Conservation (phyloP, 2,797 vertebrate species). For the Rallus crepitans region DNA sequence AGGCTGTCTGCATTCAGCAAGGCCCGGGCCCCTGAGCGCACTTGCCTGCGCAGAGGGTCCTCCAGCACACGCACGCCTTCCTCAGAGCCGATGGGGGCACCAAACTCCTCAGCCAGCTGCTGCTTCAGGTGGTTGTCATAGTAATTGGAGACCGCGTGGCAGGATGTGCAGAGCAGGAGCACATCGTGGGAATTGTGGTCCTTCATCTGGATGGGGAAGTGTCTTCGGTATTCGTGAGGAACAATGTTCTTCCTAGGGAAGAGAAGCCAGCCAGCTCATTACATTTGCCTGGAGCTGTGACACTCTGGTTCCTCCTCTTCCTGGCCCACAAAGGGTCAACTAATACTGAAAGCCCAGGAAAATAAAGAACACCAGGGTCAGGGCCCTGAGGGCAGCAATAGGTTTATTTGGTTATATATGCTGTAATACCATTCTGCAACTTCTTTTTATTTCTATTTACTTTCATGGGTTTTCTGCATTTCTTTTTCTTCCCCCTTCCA, state of each 20-base stretch:
- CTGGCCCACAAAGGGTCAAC: background rate
- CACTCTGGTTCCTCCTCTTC: background rate
- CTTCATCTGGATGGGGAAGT: conserved; percentile 97
- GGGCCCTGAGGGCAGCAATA: background rate
- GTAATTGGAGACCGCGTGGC: conserved; percentile 93
- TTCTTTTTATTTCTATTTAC: background rate
- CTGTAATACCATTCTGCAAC: background rate
- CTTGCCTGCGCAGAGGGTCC: conserved; percentile 88
- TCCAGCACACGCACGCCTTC: conserved; percentile 90
- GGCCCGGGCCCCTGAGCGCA: conserved; percentile 92
- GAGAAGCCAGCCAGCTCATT: background rate
- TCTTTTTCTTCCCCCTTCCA: background rate
- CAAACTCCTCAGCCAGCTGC: conserved; percentile 88
- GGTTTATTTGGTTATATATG: no score
- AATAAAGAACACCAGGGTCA: background rate
- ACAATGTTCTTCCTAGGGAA: conserved; percentile 92
- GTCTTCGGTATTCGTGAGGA: conserved; percentile 94
- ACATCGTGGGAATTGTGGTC: conserved; percentile 98
- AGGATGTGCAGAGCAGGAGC: conserved; percentile 93
- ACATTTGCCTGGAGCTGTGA: background rate
- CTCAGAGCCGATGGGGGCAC: conserved; percentile 92
- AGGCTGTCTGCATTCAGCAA: conserved; percentile 88
- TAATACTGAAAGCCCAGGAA: background rate
- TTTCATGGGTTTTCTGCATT: background rate
- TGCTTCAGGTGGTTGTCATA: conserved; percentile 93